phyloP scores from a whole-genome alignment of 2,113 vertebrate species.

The Tragelaphus buxtoni region DNA sequence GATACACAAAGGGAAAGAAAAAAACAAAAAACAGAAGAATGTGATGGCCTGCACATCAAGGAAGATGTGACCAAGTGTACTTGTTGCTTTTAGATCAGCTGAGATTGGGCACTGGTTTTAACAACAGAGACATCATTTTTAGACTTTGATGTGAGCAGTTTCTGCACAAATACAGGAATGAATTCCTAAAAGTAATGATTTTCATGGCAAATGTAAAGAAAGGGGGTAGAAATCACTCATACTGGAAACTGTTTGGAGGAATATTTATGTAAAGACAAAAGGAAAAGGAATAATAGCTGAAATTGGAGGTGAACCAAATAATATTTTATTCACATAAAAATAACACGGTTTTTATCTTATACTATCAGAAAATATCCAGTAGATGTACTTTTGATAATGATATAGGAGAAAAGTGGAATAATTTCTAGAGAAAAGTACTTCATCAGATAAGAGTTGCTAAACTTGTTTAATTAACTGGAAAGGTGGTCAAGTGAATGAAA shows the following conservation, averaged over 20 bases:
- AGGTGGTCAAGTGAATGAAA: not conserved
- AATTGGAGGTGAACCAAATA: not conserved
- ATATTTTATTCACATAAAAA: not conserved
- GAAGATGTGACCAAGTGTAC: not conserved
- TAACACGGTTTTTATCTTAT: not conserved
- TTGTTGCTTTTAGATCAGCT: not conserved
- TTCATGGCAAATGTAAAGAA: not conserved
- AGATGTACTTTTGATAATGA: not conserved
- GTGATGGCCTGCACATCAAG: no score
- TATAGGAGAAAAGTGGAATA: fast-evolving
- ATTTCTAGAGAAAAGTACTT: not conserved
- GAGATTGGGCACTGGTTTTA: no score
- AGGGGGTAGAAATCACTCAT: not conserved
- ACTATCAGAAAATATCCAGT: not conserved
- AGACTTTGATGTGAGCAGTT: not conserved
- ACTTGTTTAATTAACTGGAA: not conserved
- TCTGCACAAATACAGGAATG: not conserved
- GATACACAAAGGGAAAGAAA: not conserved
- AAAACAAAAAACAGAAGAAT: not conserved
- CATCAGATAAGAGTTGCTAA: not conserved
- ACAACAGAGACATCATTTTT: not conserved
- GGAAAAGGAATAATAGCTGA: not conserved
- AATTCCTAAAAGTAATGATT: not conserved
- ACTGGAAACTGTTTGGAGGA: not conserved
- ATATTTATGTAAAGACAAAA: not conserved